Percentiles rank a stretch among this genome's conserved stretches.
phyloP scores from a whole-genome alignment of 1,140 invertebrate species.

The Stegodyphus mimosarum region DNA sequence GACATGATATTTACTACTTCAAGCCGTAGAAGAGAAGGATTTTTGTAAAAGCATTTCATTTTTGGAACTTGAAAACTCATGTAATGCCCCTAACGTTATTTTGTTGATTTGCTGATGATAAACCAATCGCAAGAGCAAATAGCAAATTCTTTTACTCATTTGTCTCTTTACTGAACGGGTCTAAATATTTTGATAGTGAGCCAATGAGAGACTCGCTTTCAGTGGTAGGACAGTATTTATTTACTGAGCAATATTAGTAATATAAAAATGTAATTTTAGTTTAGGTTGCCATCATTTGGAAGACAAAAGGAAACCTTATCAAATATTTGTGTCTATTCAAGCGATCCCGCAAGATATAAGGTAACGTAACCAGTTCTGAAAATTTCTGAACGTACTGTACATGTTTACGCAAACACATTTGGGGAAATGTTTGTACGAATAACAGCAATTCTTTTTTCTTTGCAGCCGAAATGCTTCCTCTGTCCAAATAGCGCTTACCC shows the following conservation, averaged over 20 bases:
- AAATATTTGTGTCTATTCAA: neutral
- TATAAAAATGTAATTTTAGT: neutral
- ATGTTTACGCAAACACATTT: neutral
- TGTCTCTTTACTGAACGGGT: neutral
- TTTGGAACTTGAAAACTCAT: too few relatives aligned
- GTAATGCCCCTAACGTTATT: too few relatives aligned
- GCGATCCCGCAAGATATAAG: neutral
- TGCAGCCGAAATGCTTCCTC: neutral
- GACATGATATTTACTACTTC: too few relatives aligned
- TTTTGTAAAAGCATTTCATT: too few relatives aligned
- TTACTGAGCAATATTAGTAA: neutral
- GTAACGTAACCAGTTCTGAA: neutral
- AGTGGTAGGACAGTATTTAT: too few relatives aligned
- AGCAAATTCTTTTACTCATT: neutral
- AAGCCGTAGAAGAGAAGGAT: too few relatives aligned
- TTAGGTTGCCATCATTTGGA: neutral
- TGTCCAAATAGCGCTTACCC: neutral
- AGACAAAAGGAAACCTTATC: neutral
- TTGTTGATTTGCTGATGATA: too few relatives aligned
- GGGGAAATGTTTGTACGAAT: neutral
- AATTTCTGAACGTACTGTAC: neutral
- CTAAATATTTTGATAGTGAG: neutral
- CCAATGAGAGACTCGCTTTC: too few relatives aligned
- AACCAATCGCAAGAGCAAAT: too few relatives aligned
- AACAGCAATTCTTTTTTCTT: neutral